Conservation (phyloP, 1,140 invertebrate genomes). For the Drosophila grimshawi region DNA sequence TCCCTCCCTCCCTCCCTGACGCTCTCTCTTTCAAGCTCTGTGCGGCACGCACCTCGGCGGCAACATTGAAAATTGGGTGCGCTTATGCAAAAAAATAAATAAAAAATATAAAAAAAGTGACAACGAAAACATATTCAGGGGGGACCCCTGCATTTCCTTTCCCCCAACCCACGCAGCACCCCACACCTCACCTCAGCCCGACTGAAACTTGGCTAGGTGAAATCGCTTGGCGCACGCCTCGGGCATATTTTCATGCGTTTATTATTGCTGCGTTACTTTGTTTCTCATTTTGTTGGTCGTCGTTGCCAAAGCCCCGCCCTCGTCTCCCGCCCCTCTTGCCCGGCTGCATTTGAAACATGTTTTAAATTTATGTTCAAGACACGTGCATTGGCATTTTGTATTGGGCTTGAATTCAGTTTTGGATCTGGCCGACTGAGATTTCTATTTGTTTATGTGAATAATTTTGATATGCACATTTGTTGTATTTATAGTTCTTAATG, state of each 20-base stretch:
- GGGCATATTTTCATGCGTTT: slow-evolving; percentile 80
- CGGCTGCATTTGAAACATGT: slow-evolving; percentile 77
- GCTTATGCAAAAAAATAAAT: slow-evolving; percentile 70
- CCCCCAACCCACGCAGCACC: not conserved
- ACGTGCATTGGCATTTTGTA: slow-evolving; percentile 74
- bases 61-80: slow-evolving; percentile 75
- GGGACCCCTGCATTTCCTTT: not conserved
- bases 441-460: slow-evolving; percentile 77
- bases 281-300: slow-evolving; percentile 48
- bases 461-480: slow-evolving; percentile 62
- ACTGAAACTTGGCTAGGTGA: slow-evolving; percentile 48
- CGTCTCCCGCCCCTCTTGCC: not conserved
- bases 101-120: slow-evolving; percentile 52
- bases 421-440: slow-evolving; percentile 48
- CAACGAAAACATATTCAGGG: slow-evolving; percentile 43
- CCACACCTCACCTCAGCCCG: not conserved
- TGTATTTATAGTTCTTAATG: slow-evolving; percentile 71
- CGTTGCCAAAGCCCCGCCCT: slow-evolving; percentile 30
- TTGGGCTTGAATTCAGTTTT: slow-evolving; percentile 58
- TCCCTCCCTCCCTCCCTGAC: not conserved
- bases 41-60: slow-evolving; percentile 44
- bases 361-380: slow-evolving; percentile 78
- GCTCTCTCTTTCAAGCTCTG: not conserved
- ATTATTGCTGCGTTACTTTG: slow-evolving; percentile 58
- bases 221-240: slow-evolving; percentile 78